Percentiles rank a stretch among this genome's conserved stretches.
phyloP scores from a whole-genome alignment of 2,888 invertebrate species.

The Caenorhabditis sp. region DNA sequence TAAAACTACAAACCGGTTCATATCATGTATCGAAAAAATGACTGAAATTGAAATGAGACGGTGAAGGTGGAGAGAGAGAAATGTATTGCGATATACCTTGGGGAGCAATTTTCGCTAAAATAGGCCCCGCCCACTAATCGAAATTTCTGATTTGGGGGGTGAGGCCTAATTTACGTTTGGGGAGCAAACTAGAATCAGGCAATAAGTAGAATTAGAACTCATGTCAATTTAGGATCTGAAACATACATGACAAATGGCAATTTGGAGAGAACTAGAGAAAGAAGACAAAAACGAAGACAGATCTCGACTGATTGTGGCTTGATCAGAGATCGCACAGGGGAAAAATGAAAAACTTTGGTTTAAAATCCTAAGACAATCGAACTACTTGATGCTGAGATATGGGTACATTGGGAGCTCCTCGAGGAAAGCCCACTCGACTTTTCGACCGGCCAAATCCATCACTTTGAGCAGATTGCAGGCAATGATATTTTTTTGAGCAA shows the following conservation, averaged over 20 bases:
- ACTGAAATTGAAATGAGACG: neutral
- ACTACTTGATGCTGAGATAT: constrained; percentile 27
- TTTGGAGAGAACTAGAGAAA: neutral
- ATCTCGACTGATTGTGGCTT: constrained; percentile 40
- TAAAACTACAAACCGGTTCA: constrained; percentile 18
- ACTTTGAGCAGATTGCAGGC: constrained; percentile 30
- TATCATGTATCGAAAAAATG: constrained; percentile 9
- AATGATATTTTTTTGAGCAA: constrained; percentile 28
- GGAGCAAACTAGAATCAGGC: constrained; percentile 14
- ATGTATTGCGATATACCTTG: constrained; percentile 40
- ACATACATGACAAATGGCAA: neutral
- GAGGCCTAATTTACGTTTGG: no score
- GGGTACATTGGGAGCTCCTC: constrained; percentile 43
- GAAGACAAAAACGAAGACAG: constrained; percentile 1
- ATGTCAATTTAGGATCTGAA: neutral
- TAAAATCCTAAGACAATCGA: neutral
- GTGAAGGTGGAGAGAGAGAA: constrained; percentile 4
- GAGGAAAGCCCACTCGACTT: constrained; percentile 35
- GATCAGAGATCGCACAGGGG: constrained; percentile 22
- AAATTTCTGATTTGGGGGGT: no score
- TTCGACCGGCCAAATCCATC: constrained; percentile 14
- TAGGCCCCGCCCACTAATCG: no score
- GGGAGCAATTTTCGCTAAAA: constrained; percentile 3
- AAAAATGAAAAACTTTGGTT: neutral
- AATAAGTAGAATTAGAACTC: neutral